phyloP scores from a whole-genome alignment of 1,140 invertebrate species.

The Drosophila kanapiae region DNA sequence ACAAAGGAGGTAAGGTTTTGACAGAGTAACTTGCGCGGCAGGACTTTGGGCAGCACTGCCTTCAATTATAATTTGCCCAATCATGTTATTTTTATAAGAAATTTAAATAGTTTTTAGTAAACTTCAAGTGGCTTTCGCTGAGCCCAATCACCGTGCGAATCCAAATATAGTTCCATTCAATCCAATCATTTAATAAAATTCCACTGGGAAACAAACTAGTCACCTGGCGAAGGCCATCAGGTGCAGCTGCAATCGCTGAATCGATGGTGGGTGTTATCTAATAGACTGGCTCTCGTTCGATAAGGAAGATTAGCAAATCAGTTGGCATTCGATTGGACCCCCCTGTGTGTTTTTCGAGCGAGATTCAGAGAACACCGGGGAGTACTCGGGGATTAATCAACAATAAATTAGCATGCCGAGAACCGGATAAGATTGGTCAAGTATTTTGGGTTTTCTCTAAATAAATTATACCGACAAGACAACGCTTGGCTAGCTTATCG shows the following conservation, averaged over 20 bases:
- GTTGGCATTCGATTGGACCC: constrained; percentile 7
- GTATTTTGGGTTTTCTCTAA: constrained; percentile 51
- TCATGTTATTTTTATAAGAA: constrained; percentile 10
- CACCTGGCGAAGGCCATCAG: constrained; percentile 24
- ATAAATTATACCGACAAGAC: constrained; percentile 61
- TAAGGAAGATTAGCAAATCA: constrained; percentile 25
- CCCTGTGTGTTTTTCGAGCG: neutral
- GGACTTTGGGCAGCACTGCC: neutral
- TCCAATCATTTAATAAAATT: constrained; percentile 1
- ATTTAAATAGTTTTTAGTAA: too few species aligned
- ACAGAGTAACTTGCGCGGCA: too few species aligned
- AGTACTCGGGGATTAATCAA: constrained; percentile 6
- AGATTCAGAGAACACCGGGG: neutral
- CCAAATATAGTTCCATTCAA: constrained; percentile 11
- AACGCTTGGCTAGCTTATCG: constrained; percentile 22
- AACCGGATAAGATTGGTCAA: constrained; percentile 64
- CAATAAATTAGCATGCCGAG: constrained; percentile 31
- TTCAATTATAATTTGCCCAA: neutral
- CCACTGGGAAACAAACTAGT: neutral
- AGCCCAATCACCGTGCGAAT: neutral
- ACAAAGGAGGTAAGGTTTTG: neutral
- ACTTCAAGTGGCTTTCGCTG: constrained; percentile 1
- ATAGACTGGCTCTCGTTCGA: neutral
- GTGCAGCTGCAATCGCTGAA: constrained; percentile 26
- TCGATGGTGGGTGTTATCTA: constrained; percentile 7